Base-by-base conservation (phyloP, 2,888 invertebrate genomes). In the Teleogryllus oceanicus region DNA sequence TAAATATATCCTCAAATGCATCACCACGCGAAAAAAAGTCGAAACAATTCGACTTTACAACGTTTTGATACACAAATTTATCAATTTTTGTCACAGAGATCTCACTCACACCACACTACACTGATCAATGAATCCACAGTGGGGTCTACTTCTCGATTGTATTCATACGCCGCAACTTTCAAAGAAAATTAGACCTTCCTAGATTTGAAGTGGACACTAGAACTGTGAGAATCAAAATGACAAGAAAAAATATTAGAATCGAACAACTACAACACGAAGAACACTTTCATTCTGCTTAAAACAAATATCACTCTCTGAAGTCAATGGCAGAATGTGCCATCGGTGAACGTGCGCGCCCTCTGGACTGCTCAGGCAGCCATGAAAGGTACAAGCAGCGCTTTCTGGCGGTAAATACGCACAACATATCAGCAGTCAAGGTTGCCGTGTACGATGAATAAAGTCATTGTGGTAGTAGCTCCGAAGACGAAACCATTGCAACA, bases 1-100 rank as follows among this genome's bases (percentile, higher is more conserved):
- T 89, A 91, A 89, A 87, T 90, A 91, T 92, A 92, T 92, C 92
- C 92, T 92, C 88, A 91, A 92, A 91, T 92, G 90, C 93, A 93
- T 93, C 90, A 91, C 91, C 89, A 90, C 88, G 88, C 80, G 76
- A 86, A 83, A 74, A 24, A 75, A 82, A 78, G 81, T 80, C 82
- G 82, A 82, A 81, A 50, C 78, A 76, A 78, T 80, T 81, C 82
- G 82, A 81, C 82, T 80, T 81, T 75, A 81, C 80, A 74, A 80
- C 80, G 81, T 78, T 80, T 81, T 82, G 74, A 81, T 79, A 81
- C 82, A 79, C 82, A 82, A 82, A 80, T 79, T 78, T 80, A 81
- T 80, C 75, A 79, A 80, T 80, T 77, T 78, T 80, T 79, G 78
- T 49, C 78, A 80, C 78, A 76, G 79, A 50, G 78, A 79, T 51